Evolutionary conservation across 2,797 vertebrate genomes (phyloP).

Genomic region (Melanotaenia pygmaea): DNA sequence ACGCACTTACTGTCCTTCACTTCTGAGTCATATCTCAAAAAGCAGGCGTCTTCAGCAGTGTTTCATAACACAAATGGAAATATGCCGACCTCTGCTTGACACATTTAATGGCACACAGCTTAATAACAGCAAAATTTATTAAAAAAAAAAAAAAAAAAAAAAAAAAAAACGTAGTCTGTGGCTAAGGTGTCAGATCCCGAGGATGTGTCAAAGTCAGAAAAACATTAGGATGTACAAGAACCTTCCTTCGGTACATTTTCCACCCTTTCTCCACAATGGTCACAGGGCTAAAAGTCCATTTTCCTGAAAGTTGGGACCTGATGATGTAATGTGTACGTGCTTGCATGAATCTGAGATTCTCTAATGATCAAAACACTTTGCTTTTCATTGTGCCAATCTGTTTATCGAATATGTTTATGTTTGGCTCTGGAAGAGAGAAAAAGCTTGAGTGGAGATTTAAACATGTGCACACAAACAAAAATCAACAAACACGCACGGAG

Average conservation of each 20-base stretch:
- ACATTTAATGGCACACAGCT: slow-evolving; percentile 31
- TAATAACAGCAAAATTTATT: slow-evolving; percentile 21
- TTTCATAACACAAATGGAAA: slow-evolving; percentile 30
- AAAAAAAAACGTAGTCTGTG: slow-evolving; percentile 11
- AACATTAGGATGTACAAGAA: neutral
- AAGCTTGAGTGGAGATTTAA: slow-evolving; percentile 50
- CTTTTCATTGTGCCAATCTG: slow-evolving; percentile 42
- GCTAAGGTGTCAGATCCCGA: slow-evolving; percentile 18
- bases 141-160: neutral
- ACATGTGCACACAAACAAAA: slow-evolving; percentile 45
- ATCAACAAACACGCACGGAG: slow-evolving; percentile 36
- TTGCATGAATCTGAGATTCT: slow-evolving; percentile 43
- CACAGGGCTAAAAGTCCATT: slow-evolving; percentile 12
- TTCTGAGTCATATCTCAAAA: slow-evolving; percentile 36
- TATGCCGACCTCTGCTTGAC: slow-evolving; percentile 29
- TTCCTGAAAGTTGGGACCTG: slow-evolving; percentile 10
- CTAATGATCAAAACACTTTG: slow-evolving; percentile 51
- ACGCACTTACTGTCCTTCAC: slow-evolving; percentile 32
- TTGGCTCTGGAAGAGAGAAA: slow-evolving; percentile 28
- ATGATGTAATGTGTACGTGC: neutral
- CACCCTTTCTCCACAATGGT: slow-evolving; percentile 6
- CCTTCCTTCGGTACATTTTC: neutral
- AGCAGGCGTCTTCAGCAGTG: slow-evolving; percentile 31
- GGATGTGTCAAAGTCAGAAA: slow-evolving; percentile 18
- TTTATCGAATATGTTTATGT: slow-evolving; percentile 55